A percentile compares a stretch with the other conserved stretches of the same genome.
Evolutionary conservation across 1,140 invertebrate species (phyloP).

Genomic region (Tetragonula clypearis): DNA sequence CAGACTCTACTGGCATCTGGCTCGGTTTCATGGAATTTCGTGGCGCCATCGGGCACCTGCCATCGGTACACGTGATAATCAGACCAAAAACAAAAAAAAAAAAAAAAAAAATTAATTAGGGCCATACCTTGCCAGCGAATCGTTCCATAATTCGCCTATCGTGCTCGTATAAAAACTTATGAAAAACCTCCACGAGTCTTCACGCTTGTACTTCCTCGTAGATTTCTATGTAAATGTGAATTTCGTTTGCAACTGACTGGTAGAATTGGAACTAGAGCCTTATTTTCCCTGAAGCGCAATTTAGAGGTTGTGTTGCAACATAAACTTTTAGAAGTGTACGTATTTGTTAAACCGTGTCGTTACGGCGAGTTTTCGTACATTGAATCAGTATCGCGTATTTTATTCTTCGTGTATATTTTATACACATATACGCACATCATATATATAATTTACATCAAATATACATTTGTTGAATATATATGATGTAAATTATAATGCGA

Average conservation of each 20-base stretch:
- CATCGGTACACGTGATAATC: constrained; percentile 8
- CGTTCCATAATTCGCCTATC: not conserved
- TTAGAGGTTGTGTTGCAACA: not conserved
- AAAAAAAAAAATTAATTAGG: not conserved
- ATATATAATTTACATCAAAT: not conserved
- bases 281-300: not conserved
- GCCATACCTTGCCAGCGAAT: not conserved
- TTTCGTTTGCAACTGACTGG: not conserved
- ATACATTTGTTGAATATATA: too few species aligned
- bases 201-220: too few species aligned
- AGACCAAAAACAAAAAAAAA: too few species aligned
- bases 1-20: constrained; percentile 69
- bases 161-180: too few species aligned
- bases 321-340: not conserved
- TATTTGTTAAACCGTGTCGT: not conserved
- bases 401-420: not conserved
- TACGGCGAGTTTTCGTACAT: not conserved
- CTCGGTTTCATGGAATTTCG: constrained; percentile 58
- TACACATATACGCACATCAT: not conserved
- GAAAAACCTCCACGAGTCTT: not conserved
- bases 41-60: constrained; percentile 34
- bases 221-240: not conserved
- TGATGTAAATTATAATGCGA: too few species aligned
- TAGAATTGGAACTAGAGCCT: not conserved
- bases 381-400: not conserved